Conservation (phyloP, 2,888 invertebrate genomes). For the Drosophila longiperda region DNA sequence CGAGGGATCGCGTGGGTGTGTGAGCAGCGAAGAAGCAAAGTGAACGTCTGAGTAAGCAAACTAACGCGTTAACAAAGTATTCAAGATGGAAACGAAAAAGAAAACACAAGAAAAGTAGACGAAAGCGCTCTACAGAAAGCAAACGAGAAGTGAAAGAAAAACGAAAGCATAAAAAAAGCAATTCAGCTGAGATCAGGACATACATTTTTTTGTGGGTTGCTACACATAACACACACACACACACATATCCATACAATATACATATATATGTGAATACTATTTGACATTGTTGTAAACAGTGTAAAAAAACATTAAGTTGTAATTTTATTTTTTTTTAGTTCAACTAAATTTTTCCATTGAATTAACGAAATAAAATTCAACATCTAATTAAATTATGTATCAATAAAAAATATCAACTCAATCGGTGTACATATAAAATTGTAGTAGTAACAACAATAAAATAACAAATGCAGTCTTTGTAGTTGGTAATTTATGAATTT, state of each 20-base stretch:
- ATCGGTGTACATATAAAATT: constrained; percentile 28
- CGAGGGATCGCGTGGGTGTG: not conserved
- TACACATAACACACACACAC: not conserved
- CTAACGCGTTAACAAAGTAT: not conserved
- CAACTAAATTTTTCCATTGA: constrained; percentile 15
- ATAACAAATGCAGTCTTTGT: constrained; percentile 1
- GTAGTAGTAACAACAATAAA: constrained; percentile 20
- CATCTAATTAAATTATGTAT: constrained; percentile 12
- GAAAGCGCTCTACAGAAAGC: not conserved
- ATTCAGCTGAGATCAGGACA: constrained; percentile 15
- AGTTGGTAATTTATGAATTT: not conserved
- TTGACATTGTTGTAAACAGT: constrained; percentile 13
- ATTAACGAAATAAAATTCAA: not conserved
- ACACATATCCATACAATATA: not conserved
- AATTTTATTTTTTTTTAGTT: constrained; percentile 20
- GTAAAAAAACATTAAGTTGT: constrained; percentile 15
- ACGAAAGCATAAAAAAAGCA: constrained; percentile 3
- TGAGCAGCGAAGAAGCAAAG: not conserved
- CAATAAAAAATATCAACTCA: constrained; percentile 25
- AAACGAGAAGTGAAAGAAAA: not conserved
- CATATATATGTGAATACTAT: not conserved
- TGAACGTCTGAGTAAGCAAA: not conserved
- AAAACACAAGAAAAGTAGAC: not conserved
- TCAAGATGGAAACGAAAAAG: not conserved
- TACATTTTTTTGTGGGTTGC: not conserved